Conservation (phyloP, 2,888 invertebrate genomes). For the Galerucella nymphaeae region DNA sequence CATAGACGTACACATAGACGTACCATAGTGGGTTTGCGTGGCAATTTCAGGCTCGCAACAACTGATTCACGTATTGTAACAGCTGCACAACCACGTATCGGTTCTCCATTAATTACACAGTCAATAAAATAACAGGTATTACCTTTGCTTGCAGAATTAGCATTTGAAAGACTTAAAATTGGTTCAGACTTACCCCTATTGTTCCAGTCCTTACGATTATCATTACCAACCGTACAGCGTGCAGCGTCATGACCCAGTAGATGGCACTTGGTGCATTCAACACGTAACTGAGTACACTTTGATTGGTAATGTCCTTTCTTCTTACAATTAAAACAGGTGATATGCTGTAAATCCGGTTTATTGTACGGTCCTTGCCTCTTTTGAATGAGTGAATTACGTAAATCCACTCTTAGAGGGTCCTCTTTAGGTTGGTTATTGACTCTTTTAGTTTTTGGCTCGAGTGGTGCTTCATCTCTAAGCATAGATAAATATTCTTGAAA, state of each 20-base stretch:
- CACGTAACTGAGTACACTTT: slow-evolving; percentile 28
- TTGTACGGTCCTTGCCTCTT: slow-evolving; percentile 3
- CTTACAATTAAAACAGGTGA: slow-evolving; percentile 40
- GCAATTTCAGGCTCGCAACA: neutral
- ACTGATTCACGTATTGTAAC: slow-evolving; percentile 33
- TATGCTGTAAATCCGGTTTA: slow-evolving; percentile 13
- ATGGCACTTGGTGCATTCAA: slow-evolving; percentile 22
- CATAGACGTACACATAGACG: slow-evolving; percentile 33
- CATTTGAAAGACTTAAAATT: slow-evolving; percentile 19
- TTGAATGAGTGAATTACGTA: slow-evolving; percentile 17
- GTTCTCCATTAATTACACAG: slow-evolving; percentile 35
- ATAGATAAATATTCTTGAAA: slow-evolving; percentile 36
- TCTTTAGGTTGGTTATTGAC: slow-evolving; percentile 8
- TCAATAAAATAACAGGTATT: slow-evolving; percentile 41
- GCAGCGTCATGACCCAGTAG: slow-evolving; percentile 35
- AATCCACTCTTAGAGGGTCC: slow-evolving; percentile 5
- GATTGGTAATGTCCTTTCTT: slow-evolving; percentile 32
- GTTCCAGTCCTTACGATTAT: neutral
- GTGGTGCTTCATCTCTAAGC: slow-evolving; percentile 31
- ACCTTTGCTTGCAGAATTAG: neutral
- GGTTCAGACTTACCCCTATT: slow-evolving; percentile 28
- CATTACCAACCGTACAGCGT: slow-evolving; percentile 19
- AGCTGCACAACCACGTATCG: slow-evolving; percentile 39
- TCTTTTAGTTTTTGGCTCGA: slow-evolving; percentile 10
- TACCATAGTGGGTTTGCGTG: slow-evolving; percentile 10